A percentile compares a stretch with the other conserved stretches of the same genome.
Conservation (phyloP, 2,797 vertebrate species). For the Leuciscus waleckii region DNA sequence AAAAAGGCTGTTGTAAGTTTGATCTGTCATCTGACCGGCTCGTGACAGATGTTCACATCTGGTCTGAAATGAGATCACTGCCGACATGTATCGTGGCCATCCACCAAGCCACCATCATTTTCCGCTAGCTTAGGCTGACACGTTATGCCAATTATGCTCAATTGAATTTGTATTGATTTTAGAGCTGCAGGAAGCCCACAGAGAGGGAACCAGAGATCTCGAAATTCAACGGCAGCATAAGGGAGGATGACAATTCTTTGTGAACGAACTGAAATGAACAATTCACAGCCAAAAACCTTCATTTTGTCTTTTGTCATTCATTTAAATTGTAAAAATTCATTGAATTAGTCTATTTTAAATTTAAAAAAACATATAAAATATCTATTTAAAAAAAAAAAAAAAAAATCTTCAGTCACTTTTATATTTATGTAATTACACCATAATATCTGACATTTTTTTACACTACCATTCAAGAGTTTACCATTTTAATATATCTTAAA, state of each 20-base stretch:
- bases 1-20: conserved; percentile 17
- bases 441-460: neutral
- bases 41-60: conserved; percentile 49
- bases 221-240: neutral
- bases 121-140: conserved; percentile 30
- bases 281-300: neutral
- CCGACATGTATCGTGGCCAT: neutral
- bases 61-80: conserved; percentile 38
- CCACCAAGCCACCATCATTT: conserved; percentile 19
- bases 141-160: neutral
- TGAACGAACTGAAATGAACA: neutral
- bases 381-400: neutral
- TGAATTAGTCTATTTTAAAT: too few relatives aligned
- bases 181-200: neutral
- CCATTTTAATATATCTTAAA: too few relatives aligned
- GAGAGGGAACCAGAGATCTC: neutral
- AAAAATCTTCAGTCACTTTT: neutral
- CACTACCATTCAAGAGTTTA: neutral
- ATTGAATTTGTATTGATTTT: conserved; percentile 31
- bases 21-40: conserved; percentile 9
- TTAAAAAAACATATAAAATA: too few relatives aligned
- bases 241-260: neutral
- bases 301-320: neutral
- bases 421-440: neutral
- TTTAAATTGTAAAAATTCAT: neutral